Percentiles rank a stretch among this genome's conserved stretches.
Evolutionary conservation across 1,140 invertebrate genomes (phyloP).

Genomic region (Hypsibius dujardini): DNA sequence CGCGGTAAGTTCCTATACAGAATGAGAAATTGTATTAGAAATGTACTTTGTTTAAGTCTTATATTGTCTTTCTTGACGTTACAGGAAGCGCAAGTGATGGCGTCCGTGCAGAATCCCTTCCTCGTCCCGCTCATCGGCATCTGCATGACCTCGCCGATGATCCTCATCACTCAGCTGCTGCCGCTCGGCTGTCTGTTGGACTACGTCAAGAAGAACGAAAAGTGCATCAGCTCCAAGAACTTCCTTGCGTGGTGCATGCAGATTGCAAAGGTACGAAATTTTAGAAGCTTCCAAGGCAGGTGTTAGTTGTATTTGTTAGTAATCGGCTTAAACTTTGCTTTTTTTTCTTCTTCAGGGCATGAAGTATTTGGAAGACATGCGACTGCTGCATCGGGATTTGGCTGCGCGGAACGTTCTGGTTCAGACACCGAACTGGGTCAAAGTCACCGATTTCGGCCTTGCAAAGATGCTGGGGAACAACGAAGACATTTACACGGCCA

Average conservation of each 20-base stretch:
- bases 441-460: conserved; percentile 95
- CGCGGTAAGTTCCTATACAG: conserved; percentile 38
- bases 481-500: conserved; percentile 87
- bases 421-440: conserved; percentile 76
- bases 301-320: neutral
- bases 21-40: too few species aligned
- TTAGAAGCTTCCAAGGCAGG: too few species aligned
- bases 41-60: too few species aligned
- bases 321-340: neutral
- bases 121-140: conserved; percentile 80
- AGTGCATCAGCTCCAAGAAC: conserved; percentile 82
- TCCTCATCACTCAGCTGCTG: conserved; percentile 93
- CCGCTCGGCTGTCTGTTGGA: conserved; percentile 83
- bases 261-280: conserved; percentile 60
- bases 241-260: conserved; percentile 93
- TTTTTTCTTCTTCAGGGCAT: conserved; percentile 45
- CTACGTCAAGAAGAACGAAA: conserved; percentile 76
- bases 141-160: conserved; percentile 91
- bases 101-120: conserved; percentile 85
- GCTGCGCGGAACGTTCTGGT: conserved; percentile 90
- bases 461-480: conserved; percentile 84
- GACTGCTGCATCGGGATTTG: conserved; percentile 84
- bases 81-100: conserved; percentile 89
- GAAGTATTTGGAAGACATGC: conserved; percentile 82
- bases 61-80: too few species aligned